Base-by-base conservation (phyloP, 2,797 vertebrate genomes). In the Rhinatrema bivittatum region DNA sequence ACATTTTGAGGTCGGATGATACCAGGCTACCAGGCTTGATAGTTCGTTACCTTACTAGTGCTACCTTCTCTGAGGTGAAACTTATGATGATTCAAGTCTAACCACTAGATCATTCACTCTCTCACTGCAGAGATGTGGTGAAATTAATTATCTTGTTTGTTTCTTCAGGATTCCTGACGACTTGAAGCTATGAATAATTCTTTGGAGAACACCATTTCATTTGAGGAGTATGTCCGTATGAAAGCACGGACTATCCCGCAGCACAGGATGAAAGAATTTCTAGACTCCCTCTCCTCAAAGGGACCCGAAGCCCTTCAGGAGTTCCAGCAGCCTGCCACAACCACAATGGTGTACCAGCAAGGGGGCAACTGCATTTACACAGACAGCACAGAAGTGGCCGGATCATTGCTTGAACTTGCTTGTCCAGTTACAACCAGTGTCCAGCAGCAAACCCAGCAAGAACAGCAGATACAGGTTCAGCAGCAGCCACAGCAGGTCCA, bases 231-330 rank as follows among this genome's bases (percentile, higher is more conserved):
- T 47, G 90, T 97, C 76, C 86, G 94, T 42, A 89, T 95, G 59
- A 98, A 94, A 76, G 93, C 92, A 0, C 85, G 91, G 46, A 91
- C 91, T 12, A 89, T 98, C 53, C 94, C 94, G 4, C 94, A 97
- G 56, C 92, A 97, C 80, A 91, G 91, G 70, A 97, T 98, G 94
- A 97, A 98, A 76, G 94, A 97, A 66, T 97, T 98, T 57, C 76
- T 97, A 61, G 94, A 98, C 68, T 96, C 93, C 4, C 66, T 98
- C 71, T 90, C 91, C 53, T 89, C 72, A 38, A 98, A 96, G 62
- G 92, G 91, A 18, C 89, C 90, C 0, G 92, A 97, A 64, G 94
- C 90, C 24, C 79, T 98, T 53, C 91, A 94, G 62, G 92, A 98
- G 59, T 97, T 97, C 50, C 91, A 96, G 64, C 90, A 84, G 65